Base-by-base conservation (phyloP, 1,140 invertebrate genomes). In the Linepithema humile region DNA sequence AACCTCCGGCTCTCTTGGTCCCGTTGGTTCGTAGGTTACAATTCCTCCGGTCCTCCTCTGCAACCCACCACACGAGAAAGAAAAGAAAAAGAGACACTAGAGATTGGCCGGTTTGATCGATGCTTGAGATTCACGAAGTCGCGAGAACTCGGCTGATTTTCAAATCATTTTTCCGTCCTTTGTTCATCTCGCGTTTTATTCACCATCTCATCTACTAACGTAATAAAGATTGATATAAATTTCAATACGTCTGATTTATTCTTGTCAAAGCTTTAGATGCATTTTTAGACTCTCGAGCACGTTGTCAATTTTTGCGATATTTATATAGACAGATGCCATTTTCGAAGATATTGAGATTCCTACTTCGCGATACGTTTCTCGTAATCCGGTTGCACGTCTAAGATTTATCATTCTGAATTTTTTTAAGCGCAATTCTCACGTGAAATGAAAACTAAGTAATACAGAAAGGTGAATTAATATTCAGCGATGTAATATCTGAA, bases 11-110 rank as follows among this genome's bases (percentile, higher is more conserved):
- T 90, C 93, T 91, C 91, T 95, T 95, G 93, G 95, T 95, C 94
- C 94, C 95, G 90, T 95, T 95, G 87, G 93, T 95, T 83, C 94
- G 92, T 85, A 95, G 88, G 91, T 95, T 95, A 83, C 93, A 93
- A 90, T 93, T 94, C 90, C 93, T 94, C 85, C 93, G 93, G 85
- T 93, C 94, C 73, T 95, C 94, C 83, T 95, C 95, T 95, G 93
- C 26, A 93, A 93, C 90, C 88, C 88, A 89, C 88, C 82, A 85
- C 85, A 89, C 77, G 74, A 89, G 77, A 75, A 89, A 84, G 86
- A 89, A 88, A 87, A 86, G 62, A 89, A 89, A 89, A 86, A 82
- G 84, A 77, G 83, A 88, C 83, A 88, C 86, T 88, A 88, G 43
- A 88, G 83, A 80, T 57, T 40, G 82, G n/a, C 48, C 59, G 80